Evolutionary conservation across 2,113 vertebrate species (phyloP).

Genomic region (Cololabis saira): DNA sequence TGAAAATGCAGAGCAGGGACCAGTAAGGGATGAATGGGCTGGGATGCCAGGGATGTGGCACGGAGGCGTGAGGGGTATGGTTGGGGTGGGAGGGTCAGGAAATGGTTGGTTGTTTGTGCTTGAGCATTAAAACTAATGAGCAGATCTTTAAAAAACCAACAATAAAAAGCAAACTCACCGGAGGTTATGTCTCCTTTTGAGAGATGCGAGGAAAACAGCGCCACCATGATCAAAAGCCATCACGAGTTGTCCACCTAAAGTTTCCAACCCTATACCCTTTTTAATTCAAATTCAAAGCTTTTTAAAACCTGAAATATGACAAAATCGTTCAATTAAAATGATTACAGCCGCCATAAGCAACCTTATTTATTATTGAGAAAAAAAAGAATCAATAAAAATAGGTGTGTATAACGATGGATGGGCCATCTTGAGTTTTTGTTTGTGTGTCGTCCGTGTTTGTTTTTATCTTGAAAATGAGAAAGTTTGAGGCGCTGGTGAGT

Average conservation of each 20-base stretch:
- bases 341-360: slow-evolving; percentile 34
- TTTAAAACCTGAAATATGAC: slow-evolving; percentile 37
- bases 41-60: slow-evolving; percentile 21
- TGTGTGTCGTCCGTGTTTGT: slow-evolving; percentile 48
- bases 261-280: slow-evolving; percentile 56
- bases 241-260: slow-evolving; percentile 55
- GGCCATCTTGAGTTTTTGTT: slow-evolving; percentile 51
- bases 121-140: slow-evolving; percentile 73
- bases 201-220: slow-evolving; percentile 51
- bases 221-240: slow-evolving; percentile 66
- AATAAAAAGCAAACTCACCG: slow-evolving; percentile 8
- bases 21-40: slow-evolving; percentile 27
- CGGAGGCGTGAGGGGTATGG: slow-evolving; percentile 12
- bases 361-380: slow-evolving; percentile 57
- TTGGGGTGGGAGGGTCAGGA: slow-evolving; percentile 20
- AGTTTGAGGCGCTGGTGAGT: slow-evolving; percentile 37
- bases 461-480: slow-evolving; percentile 48
- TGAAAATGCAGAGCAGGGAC: slow-evolving; percentile 79
- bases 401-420: slow-evolving; percentile 53
- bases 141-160: slow-evolving; percentile 52
- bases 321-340: slow-evolving; percentile 25
- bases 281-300: slow-evolving; percentile 55
- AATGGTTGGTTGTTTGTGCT: slow-evolving; percentile 55
- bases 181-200: slow-evolving; percentile 43
- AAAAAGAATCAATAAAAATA: background rate